Evolutionary conservation across 1,140 invertebrate species (phyloP), one percentile per base, ranked within the genome.

Genomic region (Drosophila suzukii): DNA sequence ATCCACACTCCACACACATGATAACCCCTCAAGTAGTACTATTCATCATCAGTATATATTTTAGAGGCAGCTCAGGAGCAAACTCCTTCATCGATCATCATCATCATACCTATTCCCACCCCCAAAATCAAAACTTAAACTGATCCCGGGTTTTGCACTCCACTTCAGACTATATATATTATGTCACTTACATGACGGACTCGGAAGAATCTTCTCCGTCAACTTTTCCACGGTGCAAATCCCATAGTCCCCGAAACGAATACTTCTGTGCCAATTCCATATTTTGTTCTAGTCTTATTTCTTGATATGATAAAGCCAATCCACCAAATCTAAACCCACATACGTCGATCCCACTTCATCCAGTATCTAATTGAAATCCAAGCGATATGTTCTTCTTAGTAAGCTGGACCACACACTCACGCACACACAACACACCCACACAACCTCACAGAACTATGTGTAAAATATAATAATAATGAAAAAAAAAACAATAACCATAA

Each of bases 391-490:
- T 27, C 17, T n/a, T 36, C 39, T 20, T 1, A 12, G 13, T 44
- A 51, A 65, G 38, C 20, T 51, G 62, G 44, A 60, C 34, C 36
- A 65, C 36, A 66, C 44, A 49, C 41, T 17, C 39, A 46, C 47
- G 30, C 49, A 46, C 38, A 68, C 43, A 39, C 34, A 47, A 67
- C 17, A 12, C n/a, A 44, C 24, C 27, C 12, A 44, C 55, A 17
- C 11, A 70, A 56, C 65, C 36, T 34, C 30, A 71, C 43, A 57
- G 24, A 47, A 41, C 20, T 70, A 57, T 71, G 30, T 71, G 67
- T 71, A 57, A 70, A 68, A 71, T 71, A 71, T 71, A 71, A 70
- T 71, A 71, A 71, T 72, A 71, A 51, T 59, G 41, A 57, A 6
- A 30, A 62, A 67, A 36, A 20, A 38, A 75, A 75, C 47, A 62